Conservation (phyloP, 2,797 vertebrate species). For the Sciaenops ocellatus region DNA sequence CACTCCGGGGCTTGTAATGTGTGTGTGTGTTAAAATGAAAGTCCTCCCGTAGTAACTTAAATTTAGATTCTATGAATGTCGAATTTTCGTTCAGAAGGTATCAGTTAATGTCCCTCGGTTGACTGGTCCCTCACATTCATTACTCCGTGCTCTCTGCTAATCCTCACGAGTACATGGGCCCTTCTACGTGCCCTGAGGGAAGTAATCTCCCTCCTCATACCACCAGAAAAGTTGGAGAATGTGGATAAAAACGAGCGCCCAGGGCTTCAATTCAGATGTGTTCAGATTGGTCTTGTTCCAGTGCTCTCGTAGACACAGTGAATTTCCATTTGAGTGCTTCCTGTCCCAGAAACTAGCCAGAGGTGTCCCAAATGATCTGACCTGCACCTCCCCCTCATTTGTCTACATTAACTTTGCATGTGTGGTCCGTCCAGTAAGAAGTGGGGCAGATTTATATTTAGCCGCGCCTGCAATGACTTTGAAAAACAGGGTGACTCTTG, state of each 20-base stretch:
- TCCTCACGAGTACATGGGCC: conserved; percentile 71
- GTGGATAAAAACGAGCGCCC: conserved; percentile 62
- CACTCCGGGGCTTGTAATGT: conserved; percentile 27
- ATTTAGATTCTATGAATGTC: conserved; percentile 60
- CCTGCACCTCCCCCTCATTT: conserved; percentile 81
- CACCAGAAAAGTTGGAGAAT: conserved; percentile 58
- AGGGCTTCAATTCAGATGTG: conserved; percentile 74
- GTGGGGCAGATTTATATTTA: conserved; percentile 87
- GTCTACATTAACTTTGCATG: conserved; percentile 86
- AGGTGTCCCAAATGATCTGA: conserved; percentile 83
- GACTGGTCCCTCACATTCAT: conserved; percentile 64
- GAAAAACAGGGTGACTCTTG: conserved; percentile 76
- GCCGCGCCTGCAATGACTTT: conserved; percentile 81
- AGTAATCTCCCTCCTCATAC: conserved; percentile 72
- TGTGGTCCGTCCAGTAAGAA: conserved; percentile 79
- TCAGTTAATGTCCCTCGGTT: conserved; percentile 62
- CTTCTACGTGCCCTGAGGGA: conserved; percentile 51
- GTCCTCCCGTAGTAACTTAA: conserved; percentile 27
- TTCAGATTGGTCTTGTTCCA: conserved; percentile 79
- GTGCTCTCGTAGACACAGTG: conserved; percentile 56
- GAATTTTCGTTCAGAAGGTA: conserved; percentile 53
- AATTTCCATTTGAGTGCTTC: conserved; percentile 83
- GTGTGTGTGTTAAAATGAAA: conserved; percentile 18
- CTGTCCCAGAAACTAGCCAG: conserved; percentile 86
- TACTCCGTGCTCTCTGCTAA: conserved; percentile 65